Base-by-base conservation (phyloP, 30 jellyfish, hydroid and myxozoan species). In the Turritopsis dohrnii region DNA sequence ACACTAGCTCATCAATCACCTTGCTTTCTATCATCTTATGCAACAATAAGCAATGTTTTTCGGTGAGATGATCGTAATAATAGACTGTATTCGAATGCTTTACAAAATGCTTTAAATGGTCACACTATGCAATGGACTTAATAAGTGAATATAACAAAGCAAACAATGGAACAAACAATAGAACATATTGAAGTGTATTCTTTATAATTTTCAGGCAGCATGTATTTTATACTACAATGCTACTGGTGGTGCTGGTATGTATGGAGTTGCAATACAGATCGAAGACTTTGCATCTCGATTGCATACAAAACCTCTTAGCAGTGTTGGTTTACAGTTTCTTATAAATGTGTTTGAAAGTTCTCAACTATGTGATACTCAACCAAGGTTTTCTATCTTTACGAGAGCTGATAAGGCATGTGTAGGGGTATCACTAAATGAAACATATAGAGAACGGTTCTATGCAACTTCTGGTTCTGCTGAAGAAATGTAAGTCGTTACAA, bases 201-300 rank as follows among this genome's bases (percentile, higher is more conserved):
- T 13, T 41, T 41, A 13, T 41, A 41, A 41, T 13, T 74, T 74
- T 74, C 19, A 74, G 83, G 13, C 53, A 24, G 19, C 83, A 1
- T 74, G 83, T 74, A 30, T 74, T 74, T 30, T 74, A 19, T 29
- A 21, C 31, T 74, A 74, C 83, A 26, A 29, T 74, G 83, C 83
- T 30, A 74, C 65, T 74, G 83, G 73, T 22, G 60, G 83, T 74
- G 27, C 20, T 74, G 83, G 83, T 24, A 24, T 26, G 83, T 74
- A 74, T 74, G 83, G 65, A 8, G 83, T 74, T 26, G 83, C 83
- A 74, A 24, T 74, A 22, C 53, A 24, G 19, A 74, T 74, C 19
- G 83, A 74, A 74, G 83, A 74, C 54, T 74, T 22, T 74, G 83
- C 83, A 24, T 22, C 52, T 74, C 54, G 26, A 26, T 29, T 74